Evolutionary conservation across 2,797 vertebrate species (phyloP).

Genomic region (Malurus splendens): DNA sequence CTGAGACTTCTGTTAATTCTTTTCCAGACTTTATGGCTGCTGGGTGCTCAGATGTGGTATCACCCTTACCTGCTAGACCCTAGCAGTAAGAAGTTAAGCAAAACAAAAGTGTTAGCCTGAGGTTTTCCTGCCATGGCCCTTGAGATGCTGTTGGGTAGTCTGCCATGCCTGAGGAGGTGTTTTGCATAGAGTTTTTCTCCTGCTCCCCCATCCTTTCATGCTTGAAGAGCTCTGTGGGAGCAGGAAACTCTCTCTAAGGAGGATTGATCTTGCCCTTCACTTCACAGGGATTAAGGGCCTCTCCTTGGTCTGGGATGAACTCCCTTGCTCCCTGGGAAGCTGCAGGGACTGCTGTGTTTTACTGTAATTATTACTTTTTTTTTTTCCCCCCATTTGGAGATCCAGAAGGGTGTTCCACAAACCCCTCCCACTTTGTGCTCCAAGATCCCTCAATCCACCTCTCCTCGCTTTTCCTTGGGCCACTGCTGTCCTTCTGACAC

Average conservation of each 20-base stretch:
- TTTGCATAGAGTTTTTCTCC: neutral
- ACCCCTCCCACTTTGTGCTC: neutral
- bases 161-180: neutral
- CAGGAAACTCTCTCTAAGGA: neutral
- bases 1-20: neutral
- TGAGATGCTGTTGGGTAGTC: neutral
- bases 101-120: neutral
- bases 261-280: neutral
- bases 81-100: neutral
- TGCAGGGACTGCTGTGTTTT: neutral
- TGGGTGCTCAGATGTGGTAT: neutral
- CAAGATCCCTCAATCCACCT: neutral
- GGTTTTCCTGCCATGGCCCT: neutral
- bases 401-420: neutral
- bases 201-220: neutral
- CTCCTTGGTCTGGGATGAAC: neutral
- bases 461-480: neutral
- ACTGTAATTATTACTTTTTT: neutral
- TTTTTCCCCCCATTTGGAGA: neutral
- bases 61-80: rapidly evolving
- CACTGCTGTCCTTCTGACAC: neutral
- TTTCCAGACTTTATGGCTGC: neutral
- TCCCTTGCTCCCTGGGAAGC: neutral
- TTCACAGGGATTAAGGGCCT: neutral
- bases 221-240: neutral